Evolutionary conservation across 2,888 invertebrate genomes (phyloP).

Genomic region (Drosophila mettleri): DNA sequence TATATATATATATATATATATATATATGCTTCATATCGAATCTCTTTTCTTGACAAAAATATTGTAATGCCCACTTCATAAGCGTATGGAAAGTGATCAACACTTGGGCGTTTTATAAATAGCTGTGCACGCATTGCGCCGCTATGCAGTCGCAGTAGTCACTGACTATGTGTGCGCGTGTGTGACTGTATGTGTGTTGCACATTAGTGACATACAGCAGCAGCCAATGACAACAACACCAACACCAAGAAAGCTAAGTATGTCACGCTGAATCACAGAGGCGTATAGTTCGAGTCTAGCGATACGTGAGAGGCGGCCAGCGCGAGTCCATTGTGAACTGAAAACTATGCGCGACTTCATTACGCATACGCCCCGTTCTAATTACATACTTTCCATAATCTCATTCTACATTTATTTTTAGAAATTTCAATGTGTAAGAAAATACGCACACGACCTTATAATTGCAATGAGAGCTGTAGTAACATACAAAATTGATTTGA

Average conservation of each 20-base stretch:
- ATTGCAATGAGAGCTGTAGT: background rate
- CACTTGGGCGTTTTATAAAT: conserved; percentile 57
- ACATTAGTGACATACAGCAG: conserved; percentile 31
- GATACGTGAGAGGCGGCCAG: conserved; percentile 21
- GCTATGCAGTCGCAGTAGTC: conserved; percentile 45
- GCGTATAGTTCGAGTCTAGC: conserved; percentile 48
- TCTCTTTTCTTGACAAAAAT: background rate
- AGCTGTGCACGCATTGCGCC: conserved; percentile 62
- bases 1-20: no score
- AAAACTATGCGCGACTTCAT: conserved; percentile 24
- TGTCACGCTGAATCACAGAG: conserved; percentile 75
- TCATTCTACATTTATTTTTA: background rate
- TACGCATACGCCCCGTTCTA: conserved; percentile 45
- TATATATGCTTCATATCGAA: no score
- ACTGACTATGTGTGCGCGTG: background rate
- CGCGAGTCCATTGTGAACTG: conserved; percentile 15
- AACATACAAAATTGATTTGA: background rate
- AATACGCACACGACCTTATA: background rate
- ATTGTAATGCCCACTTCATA: background rate
- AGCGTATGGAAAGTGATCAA: conserved; percentile 13
- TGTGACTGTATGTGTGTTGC: conserved; percentile 35
- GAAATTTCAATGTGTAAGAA: background rate
- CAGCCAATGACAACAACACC: conserved; percentile 69
- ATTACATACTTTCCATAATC: conserved; percentile 7
- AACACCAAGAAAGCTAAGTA: conserved; percentile 45